Evolutionary conservation across 2,888 invertebrate species (phyloP).

Genomic region (Cryptocephalus primarius): DNA sequence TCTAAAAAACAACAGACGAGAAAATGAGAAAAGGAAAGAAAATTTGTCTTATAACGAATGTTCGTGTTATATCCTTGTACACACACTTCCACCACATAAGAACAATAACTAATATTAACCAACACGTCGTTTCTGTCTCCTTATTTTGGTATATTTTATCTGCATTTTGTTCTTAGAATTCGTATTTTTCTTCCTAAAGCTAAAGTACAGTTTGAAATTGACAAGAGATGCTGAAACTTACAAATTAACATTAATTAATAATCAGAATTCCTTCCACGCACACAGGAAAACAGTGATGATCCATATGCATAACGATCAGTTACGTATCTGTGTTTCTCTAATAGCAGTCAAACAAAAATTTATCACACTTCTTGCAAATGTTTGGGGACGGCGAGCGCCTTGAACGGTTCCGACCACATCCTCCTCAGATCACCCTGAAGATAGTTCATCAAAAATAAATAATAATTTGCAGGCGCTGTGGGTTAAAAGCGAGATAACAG

Average conservation of each 20-base stretch:
- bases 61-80: too few relatives aligned
- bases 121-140: too few relatives aligned
- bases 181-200: too few relatives aligned
- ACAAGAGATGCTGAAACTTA: constrained; percentile 14
- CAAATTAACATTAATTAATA: constrained; percentile 12
- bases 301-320: constrained; percentile 1
- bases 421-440: constrained; percentile 86
- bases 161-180: too few relatives aligned
- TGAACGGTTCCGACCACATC: constrained; percentile 98
- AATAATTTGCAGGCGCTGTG: background rate
- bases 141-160: too few relatives aligned
- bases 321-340: background rate
- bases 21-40: too few relatives aligned
- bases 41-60: too few relatives aligned
- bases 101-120: too few relatives aligned
- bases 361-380: constrained; percentile 66
- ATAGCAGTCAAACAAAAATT: constrained; percentile 20
- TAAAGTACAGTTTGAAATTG: constrained; percentile 12
- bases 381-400: constrained; percentile 69
- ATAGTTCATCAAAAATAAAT: background rate
- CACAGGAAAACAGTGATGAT: constrained; percentile 11
- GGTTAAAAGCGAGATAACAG: background rate
- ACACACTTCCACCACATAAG: too few relatives aligned
- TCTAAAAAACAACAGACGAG: too few relatives aligned
- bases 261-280: constrained; percentile 15